A percentile compares a stretch with the other conserved stretches of the same genome.
Conservation (phyloP, 1,140 invertebrate genomes). For the Orius laevigatus region DNA sequence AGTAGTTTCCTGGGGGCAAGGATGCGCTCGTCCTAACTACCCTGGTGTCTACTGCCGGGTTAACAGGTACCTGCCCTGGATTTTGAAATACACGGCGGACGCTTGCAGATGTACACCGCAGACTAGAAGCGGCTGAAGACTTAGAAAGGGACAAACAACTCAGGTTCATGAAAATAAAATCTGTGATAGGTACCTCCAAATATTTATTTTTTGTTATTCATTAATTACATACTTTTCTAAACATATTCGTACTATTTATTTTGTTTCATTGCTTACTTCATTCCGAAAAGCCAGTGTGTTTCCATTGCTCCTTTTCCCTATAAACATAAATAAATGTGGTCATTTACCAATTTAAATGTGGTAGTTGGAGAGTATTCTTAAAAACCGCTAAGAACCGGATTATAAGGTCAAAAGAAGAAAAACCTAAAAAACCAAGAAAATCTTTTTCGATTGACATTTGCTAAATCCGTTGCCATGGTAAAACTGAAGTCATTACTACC, state of each 20-base stretch:
- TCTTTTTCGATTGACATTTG: too few relatives aligned
- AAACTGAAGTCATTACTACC: too few relatives aligned
- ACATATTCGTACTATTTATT: too few relatives aligned
- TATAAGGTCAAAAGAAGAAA: too few relatives aligned
- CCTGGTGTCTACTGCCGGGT: conserved; percentile 63
- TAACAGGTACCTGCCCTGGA: conserved; percentile 50
- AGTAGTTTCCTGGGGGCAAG: conserved; percentile 63
- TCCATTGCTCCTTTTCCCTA: conserved; percentile 55
- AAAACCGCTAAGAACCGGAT: too few relatives aligned
- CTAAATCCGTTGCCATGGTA: too few relatives aligned
- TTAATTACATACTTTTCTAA: conserved; percentile 3
- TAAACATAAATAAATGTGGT: conserved; percentile 20
- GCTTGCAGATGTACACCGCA: conserved; percentile 33
- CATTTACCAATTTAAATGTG: conserved; percentile 2
- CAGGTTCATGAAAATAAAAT: conserved; percentile 1
- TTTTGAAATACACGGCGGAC: conserved; percentile 32
- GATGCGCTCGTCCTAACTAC: conserved; percentile 52
- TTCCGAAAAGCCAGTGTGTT: conserved; percentile 48
- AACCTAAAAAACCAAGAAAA: too few relatives aligned
- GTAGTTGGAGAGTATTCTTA: too few relatives aligned
- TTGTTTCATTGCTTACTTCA: neutral
- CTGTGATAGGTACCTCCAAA: neutral
- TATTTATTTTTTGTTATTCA: neutral
- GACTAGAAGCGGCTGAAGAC: neutral
- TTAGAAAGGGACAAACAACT: neutral